Conservation (phyloP, 35 echinoderm and acorn worm genomes). For the Acanthaster planci region DNA sequence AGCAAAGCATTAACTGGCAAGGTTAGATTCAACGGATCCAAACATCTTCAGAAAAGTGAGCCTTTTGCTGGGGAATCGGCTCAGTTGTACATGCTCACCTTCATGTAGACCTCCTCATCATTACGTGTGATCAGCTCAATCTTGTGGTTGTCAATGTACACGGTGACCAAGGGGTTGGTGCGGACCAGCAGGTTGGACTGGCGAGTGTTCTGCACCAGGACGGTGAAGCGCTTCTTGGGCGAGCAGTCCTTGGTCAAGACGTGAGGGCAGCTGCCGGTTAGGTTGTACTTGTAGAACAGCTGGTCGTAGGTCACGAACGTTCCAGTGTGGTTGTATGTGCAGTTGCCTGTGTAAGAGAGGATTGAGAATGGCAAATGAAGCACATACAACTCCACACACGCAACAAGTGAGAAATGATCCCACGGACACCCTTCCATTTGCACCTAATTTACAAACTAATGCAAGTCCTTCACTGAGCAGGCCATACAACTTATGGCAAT, state of each 20-base stretch:
- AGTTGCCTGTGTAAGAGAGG: slow-evolving; percentile 32
- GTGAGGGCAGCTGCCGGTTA: slow-evolving; percentile 51
- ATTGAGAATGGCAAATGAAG: not conserved
- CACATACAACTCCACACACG: not conserved
- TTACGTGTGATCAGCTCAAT: slow-evolving; percentile 32
- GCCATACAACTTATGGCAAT: no score
- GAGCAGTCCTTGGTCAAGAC: slow-evolving; percentile 61
- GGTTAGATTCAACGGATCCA: no score
- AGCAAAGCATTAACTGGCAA: no score
- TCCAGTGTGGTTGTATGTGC: slow-evolving; percentile 24
- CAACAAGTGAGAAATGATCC: no score
- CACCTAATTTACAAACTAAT: no score
- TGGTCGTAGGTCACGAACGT: slow-evolving; percentile 55
- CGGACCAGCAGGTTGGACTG: not conserved
- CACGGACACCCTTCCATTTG: no score
- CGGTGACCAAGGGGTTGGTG: slow-evolving; percentile 8
- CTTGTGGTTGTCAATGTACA: slow-evolving; percentile 37
- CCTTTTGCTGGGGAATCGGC: no score
- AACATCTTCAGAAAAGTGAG: no score
- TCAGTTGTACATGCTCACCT: not conserved
- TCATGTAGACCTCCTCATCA: not conserved
- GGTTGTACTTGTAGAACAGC: slow-evolving; percentile 39
- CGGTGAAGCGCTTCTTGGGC: slow-evolving; percentile 52
- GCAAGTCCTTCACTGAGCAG: no score
- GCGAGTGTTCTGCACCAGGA: slow-evolving; percentile 48